phyloP scores from a whole-genome alignment of 2,797 vertebrate species.

The Myotis findleyi region DNA sequence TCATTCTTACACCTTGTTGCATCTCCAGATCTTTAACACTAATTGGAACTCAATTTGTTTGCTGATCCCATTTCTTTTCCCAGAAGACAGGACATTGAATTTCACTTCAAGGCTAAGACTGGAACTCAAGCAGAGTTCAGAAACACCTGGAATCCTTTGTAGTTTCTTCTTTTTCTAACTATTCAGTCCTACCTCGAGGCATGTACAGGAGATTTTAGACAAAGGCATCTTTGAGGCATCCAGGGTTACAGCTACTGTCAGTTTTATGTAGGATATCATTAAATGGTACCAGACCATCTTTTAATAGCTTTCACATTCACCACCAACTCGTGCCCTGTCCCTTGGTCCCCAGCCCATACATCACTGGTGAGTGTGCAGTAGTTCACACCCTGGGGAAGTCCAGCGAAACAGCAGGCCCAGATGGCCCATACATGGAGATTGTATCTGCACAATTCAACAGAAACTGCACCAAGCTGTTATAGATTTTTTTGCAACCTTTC shows the following conservation, averaged over 20 bases:
- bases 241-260: neutral
- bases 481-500: neutral
- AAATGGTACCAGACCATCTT: neutral
- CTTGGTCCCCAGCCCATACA: neutral
- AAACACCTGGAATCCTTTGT: neutral
- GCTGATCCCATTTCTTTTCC: conserved; percentile 46
- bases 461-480: neutral
- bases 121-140: neutral
- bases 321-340: neutral
- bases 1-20: neutral
- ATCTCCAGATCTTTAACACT: neutral
- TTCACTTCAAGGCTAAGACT: neutral
- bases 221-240: neutral
- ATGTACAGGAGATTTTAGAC: neutral
- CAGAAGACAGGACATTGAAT: neutral
- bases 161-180: neutral
- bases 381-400: neutral
- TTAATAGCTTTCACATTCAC: neutral
- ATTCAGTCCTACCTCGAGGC: neutral
- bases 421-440: too few relatives aligned
- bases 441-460: neutral
- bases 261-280: neutral
- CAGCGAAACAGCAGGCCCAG: neutral
- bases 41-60: neutral
- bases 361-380: neutral